These are phyloP conservation scores for Hippopotamus amphibius DNA, from an alignment of 2,113 vertebrate species.

Conservation along the genomic window DNA sequence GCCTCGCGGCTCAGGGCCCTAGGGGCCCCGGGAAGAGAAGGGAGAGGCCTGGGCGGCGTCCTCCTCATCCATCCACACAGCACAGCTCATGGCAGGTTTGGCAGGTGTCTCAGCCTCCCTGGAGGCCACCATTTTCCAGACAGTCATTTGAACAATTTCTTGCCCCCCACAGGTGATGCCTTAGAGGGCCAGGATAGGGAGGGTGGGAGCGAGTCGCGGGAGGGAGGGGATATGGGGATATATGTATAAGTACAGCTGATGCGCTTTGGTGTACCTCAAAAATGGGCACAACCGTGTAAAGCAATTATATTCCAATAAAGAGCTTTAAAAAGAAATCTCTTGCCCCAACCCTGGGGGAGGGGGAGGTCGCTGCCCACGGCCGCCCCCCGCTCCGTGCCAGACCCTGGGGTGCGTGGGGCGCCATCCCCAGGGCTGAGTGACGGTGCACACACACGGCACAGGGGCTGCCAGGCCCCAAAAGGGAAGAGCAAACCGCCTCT, in stretches of 20 bases:
- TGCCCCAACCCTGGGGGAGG: not conserved
- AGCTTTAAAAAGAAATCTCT: no score
- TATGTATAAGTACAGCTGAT: no score
- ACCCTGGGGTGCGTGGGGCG: accelerated
- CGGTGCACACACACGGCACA: not conserved
- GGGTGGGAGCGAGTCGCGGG: no score
- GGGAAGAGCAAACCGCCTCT: not conserved
- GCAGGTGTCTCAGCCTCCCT: accelerated
- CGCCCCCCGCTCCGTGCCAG: no score
- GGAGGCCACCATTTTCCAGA: not conserved
- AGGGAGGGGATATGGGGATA: no score
- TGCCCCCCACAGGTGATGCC: no score
- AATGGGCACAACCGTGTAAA: no score
- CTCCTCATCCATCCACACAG: not conserved
- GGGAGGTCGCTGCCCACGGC: not conserved
- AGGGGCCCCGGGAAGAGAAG: not conserved
- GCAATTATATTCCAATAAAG: no score
- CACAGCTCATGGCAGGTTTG: accelerated
- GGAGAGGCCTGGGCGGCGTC: not conserved
- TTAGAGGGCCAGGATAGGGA: no score
- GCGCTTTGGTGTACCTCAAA: no score
- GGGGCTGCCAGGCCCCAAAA: not conserved
- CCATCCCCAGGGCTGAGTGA: accelerated
- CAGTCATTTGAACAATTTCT: not conserved
- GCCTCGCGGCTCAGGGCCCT: accelerated